Evolutionary conservation across 2,797 vertebrate species (phyloP), one percentile per base, ranked within the genome.

Genomic region (Silurus lanzhouensis): DNA sequence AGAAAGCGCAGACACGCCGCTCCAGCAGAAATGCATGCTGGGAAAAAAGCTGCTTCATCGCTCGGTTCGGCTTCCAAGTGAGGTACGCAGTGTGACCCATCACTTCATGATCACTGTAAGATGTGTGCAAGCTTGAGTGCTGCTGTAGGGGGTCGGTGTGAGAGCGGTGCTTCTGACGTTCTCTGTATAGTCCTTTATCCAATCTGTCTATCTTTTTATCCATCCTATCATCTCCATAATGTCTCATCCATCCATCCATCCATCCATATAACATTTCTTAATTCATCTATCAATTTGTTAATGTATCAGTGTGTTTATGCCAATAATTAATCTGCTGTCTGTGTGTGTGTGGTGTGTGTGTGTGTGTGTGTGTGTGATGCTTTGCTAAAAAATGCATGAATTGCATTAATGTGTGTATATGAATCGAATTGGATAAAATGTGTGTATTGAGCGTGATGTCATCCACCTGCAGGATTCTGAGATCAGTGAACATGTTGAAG

Each of bases 401-500:
- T 10, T 76, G 67, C 61, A 66, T 38, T 8, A 4, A 1, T 60
- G 55, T 22, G 38, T 71, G 5, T 25, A 38, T 38, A 38, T 38
- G 38, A 38, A 38, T 38, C 38, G 38, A 38, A 38, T 38, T 76
- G 20, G 17, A 25, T 20, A 17, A 22, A 13, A 46, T 67, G 76
- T 55, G 78, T 61, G 86, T 78, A 70, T 76, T 81, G 15, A 57
- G 46, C 66, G 67, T 14, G 61, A 58, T 27, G 82, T 14, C 58
- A 89, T 89, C 82, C 77, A 60, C 13, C 84, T 89, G 58, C 89
- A 93, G 93, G 91, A 91, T 48, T 92, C 92, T 20, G 91, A 91
- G 61, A 86, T 68, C 61, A 89, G 87, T 71, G 90, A 92, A 76
- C 91, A 85, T 14, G 58, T 74, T 0, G 88, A 89, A 38, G 91